Conservation (phyloP, 2,797 vertebrate species). For the Cyclura pinguis region DNA sequence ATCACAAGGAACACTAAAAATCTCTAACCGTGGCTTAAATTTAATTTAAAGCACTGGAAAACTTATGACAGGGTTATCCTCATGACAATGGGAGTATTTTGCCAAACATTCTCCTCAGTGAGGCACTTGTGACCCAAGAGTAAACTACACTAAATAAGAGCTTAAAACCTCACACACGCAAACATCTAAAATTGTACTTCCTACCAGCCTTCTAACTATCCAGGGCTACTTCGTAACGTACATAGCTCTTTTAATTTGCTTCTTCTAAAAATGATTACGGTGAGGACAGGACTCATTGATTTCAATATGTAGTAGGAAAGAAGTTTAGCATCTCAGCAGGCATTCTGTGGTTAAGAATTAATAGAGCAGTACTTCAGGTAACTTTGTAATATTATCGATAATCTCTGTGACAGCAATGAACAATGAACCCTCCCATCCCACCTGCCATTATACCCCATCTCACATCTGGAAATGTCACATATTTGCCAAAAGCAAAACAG, state of each 20-base stretch:
- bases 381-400: not conserved
- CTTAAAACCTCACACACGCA: not conserved
- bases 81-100: not conserved
- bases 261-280: too few relatives aligned
- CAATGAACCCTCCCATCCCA: too few relatives aligned
- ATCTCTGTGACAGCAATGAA: not conserved
- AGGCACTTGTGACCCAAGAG: not conserved
- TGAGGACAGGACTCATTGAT: too few relatives aligned
- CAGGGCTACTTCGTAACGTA: not conserved
- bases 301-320: too few relatives aligned
- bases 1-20: not conserved
- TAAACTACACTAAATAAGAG: slow-evolving; percentile 1
- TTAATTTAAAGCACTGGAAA: not conserved
- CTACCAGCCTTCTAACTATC: not conserved
- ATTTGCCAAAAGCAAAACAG: not conserved
- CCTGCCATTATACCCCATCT: not conserved
- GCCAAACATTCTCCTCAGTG: too few relatives aligned
- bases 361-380: too few relatives aligned
- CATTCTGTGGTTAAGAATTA: too few relatives aligned
- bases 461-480: not conserved
- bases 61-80: rapidly evolving
- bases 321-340: too few relatives aligned
- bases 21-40: not conserved
- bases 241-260: too few relatives aligned
- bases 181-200: rapidly evolving